Percentiles rank a stretch among this genome's conserved stretches.
Evolutionary conservation across 2,797 vertebrate species (phyloP).

Genomic region (Melanogrammus aeglefinus): DNA sequence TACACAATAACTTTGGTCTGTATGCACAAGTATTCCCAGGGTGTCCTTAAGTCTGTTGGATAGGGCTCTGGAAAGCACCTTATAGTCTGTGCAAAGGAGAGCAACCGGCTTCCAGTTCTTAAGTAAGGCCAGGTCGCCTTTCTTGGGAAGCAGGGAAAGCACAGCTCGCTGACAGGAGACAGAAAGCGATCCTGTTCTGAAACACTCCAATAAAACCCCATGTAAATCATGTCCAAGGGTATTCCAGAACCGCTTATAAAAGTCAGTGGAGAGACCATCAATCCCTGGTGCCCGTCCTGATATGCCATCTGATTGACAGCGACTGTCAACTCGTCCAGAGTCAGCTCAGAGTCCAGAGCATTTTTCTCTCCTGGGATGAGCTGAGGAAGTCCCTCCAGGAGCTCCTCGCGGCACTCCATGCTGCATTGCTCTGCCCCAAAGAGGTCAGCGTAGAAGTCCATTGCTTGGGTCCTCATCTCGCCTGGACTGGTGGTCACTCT

Average conservation of each 20-base stretch:
- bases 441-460: too few species aligned
- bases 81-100: not conserved
- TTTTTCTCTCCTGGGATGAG: not conserved
- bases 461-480: not conserved
- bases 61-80: not conserved
- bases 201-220: not conserved
- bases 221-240: not conserved
- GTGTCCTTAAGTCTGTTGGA: not conserved
- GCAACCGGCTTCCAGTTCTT: not conserved
- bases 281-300: not conserved
- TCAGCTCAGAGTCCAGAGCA: too few species aligned
- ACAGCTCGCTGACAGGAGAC: not conserved
- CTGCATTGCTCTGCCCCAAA: too few species aligned
- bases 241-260: not conserved
- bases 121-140: not conserved
- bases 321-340: not conserved
- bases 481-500: not conserved
- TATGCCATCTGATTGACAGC: not conserved
- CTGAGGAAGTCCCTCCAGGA: not conserved
- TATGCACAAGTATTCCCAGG: not conserved
- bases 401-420: too few species aligned
- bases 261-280: not conserved
- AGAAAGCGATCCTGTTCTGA: not conserved
- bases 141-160: not conserved
- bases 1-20: not conserved